Conservation (phyloP, 2,888 invertebrate species). For the Zonitis immaculata region DNA sequence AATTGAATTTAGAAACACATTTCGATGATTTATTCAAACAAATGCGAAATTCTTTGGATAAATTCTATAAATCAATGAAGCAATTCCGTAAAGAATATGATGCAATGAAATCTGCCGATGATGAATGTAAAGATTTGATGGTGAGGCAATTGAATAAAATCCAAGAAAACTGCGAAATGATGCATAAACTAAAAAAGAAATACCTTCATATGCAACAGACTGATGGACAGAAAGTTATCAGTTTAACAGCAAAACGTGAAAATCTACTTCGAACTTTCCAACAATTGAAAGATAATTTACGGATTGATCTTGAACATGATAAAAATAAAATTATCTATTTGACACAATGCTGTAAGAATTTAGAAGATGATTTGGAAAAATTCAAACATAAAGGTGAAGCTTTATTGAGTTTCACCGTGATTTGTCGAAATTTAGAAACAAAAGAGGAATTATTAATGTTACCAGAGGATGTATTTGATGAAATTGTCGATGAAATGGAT, state of each 20-base stretch:
- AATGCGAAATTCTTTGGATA: constrained; percentile 30
- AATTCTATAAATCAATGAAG: constrained; percentile 24
- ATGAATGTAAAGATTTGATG: constrained; percentile 32
- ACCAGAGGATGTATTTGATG: constrained; percentile 22
- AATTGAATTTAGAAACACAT: constrained; percentile 31
- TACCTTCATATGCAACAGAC: constrained; percentile 20
- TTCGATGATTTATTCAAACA: constrained; percentile 34
- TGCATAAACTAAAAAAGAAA: constrained; percentile 33
- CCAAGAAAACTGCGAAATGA: constrained; percentile 24
- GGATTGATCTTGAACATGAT: constrained; percentile 51
- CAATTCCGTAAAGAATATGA: constrained; percentile 33
- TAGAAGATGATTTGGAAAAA: constrained; percentile 54
- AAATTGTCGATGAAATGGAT: constrained; percentile 24
- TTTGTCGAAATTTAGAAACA: constrained; percentile 65
- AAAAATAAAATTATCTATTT: constrained; percentile 55
- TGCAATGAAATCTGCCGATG: constrained; percentile 34
- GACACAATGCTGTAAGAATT: constrained; percentile 59
- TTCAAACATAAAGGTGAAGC: constrained; percentile 56
- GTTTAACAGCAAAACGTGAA: constrained; percentile 44
- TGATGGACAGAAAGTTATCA: constrained; percentile 22
- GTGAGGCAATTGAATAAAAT: constrained; percentile 31
- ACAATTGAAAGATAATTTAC: constrained; percentile 53
- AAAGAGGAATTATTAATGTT: constrained; percentile 53
- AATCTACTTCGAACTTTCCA: constrained; percentile 35
- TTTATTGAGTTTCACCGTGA: constrained; percentile 57